These are phyloP conservation scores for Motacilla tschutschensis DNA, from an alignment of 2,113 vertebrate genomes.

Conservation along the genomic window DNA sequence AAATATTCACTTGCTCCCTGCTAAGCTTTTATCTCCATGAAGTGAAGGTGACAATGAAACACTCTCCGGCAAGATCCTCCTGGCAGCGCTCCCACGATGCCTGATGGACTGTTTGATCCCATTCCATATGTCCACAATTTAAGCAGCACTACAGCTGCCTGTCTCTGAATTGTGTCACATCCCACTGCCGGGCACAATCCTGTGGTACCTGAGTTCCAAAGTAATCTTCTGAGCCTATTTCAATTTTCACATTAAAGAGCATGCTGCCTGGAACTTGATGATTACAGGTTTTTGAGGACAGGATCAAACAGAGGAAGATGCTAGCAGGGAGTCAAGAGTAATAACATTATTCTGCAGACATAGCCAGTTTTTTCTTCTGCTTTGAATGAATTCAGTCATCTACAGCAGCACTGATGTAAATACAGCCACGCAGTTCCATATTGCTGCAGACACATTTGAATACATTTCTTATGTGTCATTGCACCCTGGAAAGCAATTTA, in stretches of 20 bases:
- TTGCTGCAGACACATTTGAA: neutral
- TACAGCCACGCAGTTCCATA: neutral
- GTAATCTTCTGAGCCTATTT: slow-evolving; percentile 62
- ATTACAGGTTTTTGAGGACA: slow-evolving; percentile 51
- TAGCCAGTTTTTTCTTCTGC: slow-evolving; percentile 10
- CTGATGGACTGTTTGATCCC: slow-evolving; percentile 58
- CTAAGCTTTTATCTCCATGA: slow-evolving; percentile 65
- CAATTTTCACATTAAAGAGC: slow-evolving; percentile 69
- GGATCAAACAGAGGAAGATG: slow-evolving; percentile 60
- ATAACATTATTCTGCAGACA: slow-evolving; percentile 49
- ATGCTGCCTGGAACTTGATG: slow-evolving; percentile 51
- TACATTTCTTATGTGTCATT: slow-evolving; percentile 1
- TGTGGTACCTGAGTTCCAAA: slow-evolving; percentile 41
- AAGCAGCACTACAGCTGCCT: slow-evolving; percentile 29
- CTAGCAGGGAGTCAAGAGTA: slow-evolving; percentile 40
- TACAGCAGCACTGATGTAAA: neutral
- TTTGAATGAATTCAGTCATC: slow-evolving; percentile 35
- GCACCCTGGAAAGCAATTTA: neutral
- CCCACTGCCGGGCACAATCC: slow-evolving; percentile 34
- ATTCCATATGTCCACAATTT: slow-evolving; percentile 63
- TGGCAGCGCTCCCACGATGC: slow-evolving; percentile 53
- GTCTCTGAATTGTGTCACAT: slow-evolving; percentile 13
- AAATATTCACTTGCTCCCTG: slow-evolving; percentile 47
- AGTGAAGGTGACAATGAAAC: slow-evolving; percentile 73
- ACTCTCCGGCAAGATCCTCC: slow-evolving; percentile 40